Percentiles rank a stretch among this genome's conserved stretches.
Conservation (phyloP, 2,113 vertebrate genomes). For the Calyptomena viridis region DNA sequence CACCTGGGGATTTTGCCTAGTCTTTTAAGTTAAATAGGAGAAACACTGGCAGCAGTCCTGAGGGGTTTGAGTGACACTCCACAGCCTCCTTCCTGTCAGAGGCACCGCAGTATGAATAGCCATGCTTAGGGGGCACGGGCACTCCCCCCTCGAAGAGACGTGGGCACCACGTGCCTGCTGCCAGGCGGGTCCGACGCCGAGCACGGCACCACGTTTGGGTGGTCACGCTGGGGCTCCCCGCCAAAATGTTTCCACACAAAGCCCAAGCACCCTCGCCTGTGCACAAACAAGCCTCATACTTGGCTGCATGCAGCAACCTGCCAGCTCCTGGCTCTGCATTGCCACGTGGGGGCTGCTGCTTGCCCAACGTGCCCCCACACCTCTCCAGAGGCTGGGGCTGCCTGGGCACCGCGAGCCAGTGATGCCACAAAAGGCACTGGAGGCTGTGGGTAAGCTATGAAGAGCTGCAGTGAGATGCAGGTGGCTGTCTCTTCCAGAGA, state of each 20-base stretch:
- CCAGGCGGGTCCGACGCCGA: background rate
- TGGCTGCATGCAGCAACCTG: background rate
- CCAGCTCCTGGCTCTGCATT: background rate
- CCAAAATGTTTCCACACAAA: background rate
- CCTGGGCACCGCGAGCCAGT: background rate
- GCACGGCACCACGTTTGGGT: accelerated
- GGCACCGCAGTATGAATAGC: background rate
- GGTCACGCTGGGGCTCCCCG: accelerated
- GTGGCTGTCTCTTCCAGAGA: background rate
- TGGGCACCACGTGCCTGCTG: background rate
- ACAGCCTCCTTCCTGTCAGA: background rate
- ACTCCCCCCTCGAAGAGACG: background rate
- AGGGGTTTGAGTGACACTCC: background rate
- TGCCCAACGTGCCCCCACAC: accelerated
- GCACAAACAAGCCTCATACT: accelerated
- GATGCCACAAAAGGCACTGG: background rate
- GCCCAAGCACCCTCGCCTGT: background rate
- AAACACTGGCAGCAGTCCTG: background rate
- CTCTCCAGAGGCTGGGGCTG: background rate
- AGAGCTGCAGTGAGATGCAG: background rate
- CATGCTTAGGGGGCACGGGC: background rate
- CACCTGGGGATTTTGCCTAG: background rate
- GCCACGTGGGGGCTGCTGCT: accelerated
- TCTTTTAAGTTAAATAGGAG: background rate
- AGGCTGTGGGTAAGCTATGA: background rate